phyloP scores from a whole-genome alignment of 30 jellyfish, hydroid and myxozoan genomes.

The Hydractinia echinata region DNA sequence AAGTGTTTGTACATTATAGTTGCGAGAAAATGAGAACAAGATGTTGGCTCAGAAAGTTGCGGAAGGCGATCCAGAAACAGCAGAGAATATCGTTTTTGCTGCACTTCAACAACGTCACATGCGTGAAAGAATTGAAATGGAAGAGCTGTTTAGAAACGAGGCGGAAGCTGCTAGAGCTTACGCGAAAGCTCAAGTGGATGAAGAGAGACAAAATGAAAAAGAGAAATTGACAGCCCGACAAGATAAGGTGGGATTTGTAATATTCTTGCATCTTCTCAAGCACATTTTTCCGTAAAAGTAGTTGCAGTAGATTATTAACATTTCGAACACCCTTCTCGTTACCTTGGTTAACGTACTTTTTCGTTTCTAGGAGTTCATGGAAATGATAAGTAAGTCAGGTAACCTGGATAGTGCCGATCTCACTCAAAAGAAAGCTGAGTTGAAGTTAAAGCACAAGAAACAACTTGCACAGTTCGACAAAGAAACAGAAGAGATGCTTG shows the following conservation, averaged over 20 bases:
- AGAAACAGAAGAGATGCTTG: conserved; percentile 55
- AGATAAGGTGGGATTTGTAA: conserved; percentile 62
- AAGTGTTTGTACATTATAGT: conserved; percentile 31
- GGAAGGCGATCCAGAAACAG: conserved; percentile 52
- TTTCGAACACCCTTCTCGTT: background rate
- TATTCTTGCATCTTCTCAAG: background rate
- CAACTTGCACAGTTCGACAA: conserved; percentile 84
- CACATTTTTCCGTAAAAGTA: background rate
- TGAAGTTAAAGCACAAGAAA: conserved; percentile 82
- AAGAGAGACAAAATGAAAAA: conserved; percentile 56
- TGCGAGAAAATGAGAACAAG: conserved; percentile 68
- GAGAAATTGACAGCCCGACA: conserved; percentile 72
- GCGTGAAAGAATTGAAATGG: conserved; percentile 90
- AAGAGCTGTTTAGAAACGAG: conserved; percentile 70
- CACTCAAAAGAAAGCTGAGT: conserved; percentile 77
- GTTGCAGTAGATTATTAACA: background rate
- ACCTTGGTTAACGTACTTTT: background rate
- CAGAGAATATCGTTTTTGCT: conserved; percentile 68
- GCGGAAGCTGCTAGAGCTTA: conserved; percentile 63
- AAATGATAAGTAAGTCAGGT: conserved; percentile 1
- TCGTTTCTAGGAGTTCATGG: conserved; percentile 9
- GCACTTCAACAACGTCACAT: conserved; percentile 90
- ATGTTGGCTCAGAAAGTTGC: conserved; percentile 53
- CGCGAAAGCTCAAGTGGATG: conserved; percentile 54
- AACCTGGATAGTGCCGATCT: conserved; percentile 58